Conservation (phyloP, 2,888 invertebrate genomes). For the Epinotia ramella region DNA sequence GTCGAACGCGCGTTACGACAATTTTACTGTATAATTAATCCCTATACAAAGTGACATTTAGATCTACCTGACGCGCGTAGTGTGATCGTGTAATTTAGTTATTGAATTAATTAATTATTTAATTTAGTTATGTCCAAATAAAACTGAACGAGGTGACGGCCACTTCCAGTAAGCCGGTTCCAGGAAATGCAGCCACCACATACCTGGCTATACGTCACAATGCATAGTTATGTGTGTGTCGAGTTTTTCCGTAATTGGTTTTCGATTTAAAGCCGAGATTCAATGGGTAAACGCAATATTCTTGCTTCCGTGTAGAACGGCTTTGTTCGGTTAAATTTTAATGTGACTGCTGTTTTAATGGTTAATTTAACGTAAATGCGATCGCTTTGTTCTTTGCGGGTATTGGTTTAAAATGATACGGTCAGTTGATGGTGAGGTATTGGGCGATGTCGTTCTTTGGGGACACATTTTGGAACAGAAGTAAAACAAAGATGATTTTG, state of each 20-base stretch:
- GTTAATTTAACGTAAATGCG: slow-evolving; percentile 20
- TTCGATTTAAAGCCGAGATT: slow-evolving; percentile 73
- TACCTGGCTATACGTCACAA: slow-evolving; percentile 54
- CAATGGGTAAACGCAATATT: slow-evolving; percentile 54
- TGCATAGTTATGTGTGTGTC: slow-evolving; percentile 68
- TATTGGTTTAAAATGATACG: slow-evolving; percentile 2
- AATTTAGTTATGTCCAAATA: no score
- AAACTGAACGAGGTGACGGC: background rate
- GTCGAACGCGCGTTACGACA: no score
- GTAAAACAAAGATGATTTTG: no score
- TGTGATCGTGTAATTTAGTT: no score
- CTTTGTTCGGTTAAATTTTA: slow-evolving; percentile 49
- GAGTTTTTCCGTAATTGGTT: slow-evolving; percentile 83
- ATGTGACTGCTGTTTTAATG: slow-evolving; percentile 28
- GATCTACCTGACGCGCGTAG: no score
- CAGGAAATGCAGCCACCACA: slow-evolving; percentile 47
- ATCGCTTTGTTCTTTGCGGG: slow-evolving; percentile 20
- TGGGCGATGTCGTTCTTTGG: background rate
- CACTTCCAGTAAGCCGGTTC: slow-evolving; percentile 47
- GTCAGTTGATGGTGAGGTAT: background rate
- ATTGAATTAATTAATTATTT: no score
- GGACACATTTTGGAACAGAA: background rate
- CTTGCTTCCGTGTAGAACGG: slow-evolving; percentile 50
- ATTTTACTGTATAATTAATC: no score
- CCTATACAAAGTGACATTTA: no score